These are phyloP conservation scores for Toxostoma redivivum DNA, from an alignment of 2,113 vertebrate genomes.

Conservation along the genomic window DNA sequence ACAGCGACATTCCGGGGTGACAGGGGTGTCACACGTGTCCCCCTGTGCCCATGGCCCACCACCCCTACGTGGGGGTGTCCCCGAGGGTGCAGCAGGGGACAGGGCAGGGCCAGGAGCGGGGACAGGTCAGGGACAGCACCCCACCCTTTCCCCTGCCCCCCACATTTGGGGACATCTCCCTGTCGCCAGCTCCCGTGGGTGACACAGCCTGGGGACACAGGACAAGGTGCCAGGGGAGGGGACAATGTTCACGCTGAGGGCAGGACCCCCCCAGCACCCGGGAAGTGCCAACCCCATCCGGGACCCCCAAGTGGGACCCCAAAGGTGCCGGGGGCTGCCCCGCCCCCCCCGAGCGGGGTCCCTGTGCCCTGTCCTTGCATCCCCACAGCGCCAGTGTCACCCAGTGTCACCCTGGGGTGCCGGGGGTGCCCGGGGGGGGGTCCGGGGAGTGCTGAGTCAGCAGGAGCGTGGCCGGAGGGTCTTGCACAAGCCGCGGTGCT, in stretches of 20 bases:
- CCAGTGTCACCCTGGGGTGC: neutral
- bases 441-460: neutral
- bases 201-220: neutral
- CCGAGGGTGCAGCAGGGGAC: neutral
- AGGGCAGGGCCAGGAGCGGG: neutral
- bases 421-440: neutral
- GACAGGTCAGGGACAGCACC: neutral
- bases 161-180: fast-evolving
- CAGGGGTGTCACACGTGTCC: neutral
- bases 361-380: neutral
- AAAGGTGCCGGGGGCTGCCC: neutral
- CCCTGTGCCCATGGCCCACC: fast-evolving
- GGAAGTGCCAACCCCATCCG: fast-evolving
- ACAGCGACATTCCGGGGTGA: neutral
- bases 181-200: fast-evolving
- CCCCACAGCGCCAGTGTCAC: neutral
- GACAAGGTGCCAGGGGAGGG: neutral
- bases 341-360: no score
- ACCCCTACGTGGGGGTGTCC: neutral
- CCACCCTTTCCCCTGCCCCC: neutral
- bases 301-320: neutral
- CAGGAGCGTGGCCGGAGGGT: neutral
- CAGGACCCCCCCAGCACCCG: neutral
- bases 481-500: neutral
- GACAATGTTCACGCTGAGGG: fast-evolving